phyloP scores from a whole-genome alignment of 2,113 vertebrate genomes.

The Bagarius yarrelli region DNA sequence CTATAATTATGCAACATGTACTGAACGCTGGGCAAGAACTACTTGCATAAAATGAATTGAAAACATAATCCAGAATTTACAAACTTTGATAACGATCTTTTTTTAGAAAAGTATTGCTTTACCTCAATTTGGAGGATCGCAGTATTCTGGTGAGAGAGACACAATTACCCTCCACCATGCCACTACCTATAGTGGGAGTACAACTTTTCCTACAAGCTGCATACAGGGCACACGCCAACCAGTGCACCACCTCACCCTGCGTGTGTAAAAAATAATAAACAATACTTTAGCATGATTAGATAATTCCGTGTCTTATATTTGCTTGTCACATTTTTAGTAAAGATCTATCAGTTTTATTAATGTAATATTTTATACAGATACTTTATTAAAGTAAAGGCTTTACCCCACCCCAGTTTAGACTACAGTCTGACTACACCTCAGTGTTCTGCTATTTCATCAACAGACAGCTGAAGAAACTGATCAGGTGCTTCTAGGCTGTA shows the following conservation, averaged over 20 bases:
- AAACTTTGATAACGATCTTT: background rate
- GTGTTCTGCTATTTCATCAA: no score
- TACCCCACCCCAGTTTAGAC: no score
- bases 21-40: background rate
- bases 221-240: conserved; percentile 92
- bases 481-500: no score
- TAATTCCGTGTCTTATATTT: background rate
- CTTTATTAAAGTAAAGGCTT: no score
- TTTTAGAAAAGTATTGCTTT: background rate
- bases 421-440: no score
- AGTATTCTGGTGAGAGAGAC: conserved; percentile 96
- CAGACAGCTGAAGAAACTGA: no score
- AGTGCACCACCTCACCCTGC: conserved; percentile 91
- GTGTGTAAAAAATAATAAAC: background rate
- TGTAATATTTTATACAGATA: no score
- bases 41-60: background rate
- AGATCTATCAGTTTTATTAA: no score
- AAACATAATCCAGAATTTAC: background rate
- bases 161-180: conserved; percentile 92
- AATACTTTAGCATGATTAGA: background rate
- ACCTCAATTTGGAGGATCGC: conserved; percentile 91
- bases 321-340: no score
- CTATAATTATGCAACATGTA: background rate
- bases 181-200: conserved; percentile 89
- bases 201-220: conserved; percentile 88